A percentile compares a stretch with the other conserved stretches of the same genome.
Conservation (phyloP, 2,113 vertebrate species). For the Fregetta grallaria region DNA sequence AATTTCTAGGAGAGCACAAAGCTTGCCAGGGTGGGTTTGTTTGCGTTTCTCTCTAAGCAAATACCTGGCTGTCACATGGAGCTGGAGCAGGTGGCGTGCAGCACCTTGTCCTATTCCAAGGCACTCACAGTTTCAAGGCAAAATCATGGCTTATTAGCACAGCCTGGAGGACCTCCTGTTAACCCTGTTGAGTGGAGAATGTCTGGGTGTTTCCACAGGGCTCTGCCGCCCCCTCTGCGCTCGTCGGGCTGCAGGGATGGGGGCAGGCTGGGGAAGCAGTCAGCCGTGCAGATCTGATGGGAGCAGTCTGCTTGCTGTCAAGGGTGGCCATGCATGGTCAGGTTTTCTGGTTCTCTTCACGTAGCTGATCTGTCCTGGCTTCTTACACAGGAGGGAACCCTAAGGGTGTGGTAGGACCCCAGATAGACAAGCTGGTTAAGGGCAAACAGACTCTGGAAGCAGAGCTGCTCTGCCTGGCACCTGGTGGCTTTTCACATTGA, state of each 20-base stretch:
- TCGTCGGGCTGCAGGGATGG: rapidly evolving
- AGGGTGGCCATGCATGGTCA: neutral
- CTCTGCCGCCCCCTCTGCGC: neutral
- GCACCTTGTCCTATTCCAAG: neutral
- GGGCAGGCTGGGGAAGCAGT: neutral
- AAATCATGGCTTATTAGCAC: neutral
- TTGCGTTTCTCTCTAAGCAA: neutral
- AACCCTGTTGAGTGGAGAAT: neutral
- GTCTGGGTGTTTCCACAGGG: neutral
- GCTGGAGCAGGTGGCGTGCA: neutral
- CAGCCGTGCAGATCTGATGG: neutral
- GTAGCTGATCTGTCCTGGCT: neutral
- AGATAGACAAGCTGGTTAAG: neutral
- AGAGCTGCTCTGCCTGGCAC: neutral
- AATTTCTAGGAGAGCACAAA: neutral
- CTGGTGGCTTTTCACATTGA: neutral
- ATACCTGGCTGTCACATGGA: neutral
- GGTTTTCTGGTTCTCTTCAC: neutral
- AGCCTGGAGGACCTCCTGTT: neutral
- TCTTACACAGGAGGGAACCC: neutral
- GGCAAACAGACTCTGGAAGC: neutral
- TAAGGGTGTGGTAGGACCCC: neutral
- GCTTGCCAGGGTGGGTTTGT: neutral
- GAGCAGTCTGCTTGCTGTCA: neutral
- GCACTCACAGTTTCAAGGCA: neutral